phyloP scores from a whole-genome alignment of 2,888 invertebrate genomes.

The Anodontia alba region DNA sequence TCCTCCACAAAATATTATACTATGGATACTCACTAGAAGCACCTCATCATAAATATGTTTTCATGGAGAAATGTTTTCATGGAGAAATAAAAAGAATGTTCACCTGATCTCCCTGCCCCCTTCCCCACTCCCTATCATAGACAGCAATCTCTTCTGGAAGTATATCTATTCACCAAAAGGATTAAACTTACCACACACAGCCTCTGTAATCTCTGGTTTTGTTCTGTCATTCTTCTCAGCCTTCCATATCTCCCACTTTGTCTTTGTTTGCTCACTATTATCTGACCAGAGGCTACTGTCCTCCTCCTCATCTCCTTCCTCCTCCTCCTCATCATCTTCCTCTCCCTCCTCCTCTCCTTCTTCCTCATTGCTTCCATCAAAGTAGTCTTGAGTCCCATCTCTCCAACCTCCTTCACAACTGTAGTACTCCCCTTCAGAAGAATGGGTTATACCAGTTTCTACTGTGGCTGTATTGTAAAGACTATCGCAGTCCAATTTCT shows the following conservation, averaged over 20 bases:
- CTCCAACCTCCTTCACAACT: neutral
- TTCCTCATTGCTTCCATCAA: neutral
- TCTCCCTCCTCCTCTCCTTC: neutral
- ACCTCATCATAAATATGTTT: too few species aligned
- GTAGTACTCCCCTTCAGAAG: neutral
- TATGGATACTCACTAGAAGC: too few species aligned
- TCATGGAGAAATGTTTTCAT: too few species aligned
- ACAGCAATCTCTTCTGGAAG: too few species aligned
- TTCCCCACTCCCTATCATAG: too few species aligned
- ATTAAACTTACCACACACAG: neutral
- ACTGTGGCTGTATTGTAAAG: neutral
- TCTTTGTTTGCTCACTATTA: neutral
- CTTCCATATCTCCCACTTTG: slow-evolving; percentile 5
- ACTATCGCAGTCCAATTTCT: neutral
- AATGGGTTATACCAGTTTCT: neutral
- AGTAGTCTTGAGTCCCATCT: neutral
- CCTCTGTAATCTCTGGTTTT: slow-evolving; percentile 14
- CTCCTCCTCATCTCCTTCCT: neutral
- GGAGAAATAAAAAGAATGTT: too few species aligned
- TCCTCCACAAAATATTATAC: too few species aligned
- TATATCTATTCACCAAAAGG: too few species aligned
- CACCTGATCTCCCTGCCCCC: too few species aligned
- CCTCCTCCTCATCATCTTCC: neutral
- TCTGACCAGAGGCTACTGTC: neutral
- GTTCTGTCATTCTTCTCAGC: neutral